Conservation (phyloP, 2,888 invertebrate species). For the Belgica antarctica region DNA sequence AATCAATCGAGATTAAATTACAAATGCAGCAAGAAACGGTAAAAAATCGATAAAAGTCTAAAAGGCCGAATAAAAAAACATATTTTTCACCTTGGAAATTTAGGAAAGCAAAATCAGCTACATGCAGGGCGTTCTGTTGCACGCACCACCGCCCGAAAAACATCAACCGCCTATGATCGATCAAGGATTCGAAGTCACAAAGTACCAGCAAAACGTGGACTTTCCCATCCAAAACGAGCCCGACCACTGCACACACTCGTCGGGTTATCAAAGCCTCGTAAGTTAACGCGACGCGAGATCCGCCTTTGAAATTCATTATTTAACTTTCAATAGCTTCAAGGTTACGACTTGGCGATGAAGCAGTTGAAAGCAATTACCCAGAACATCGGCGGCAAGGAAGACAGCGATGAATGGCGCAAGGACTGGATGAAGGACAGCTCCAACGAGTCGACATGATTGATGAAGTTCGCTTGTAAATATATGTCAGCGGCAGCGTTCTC, state of each 20-base stretch:
- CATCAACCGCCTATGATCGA: slow-evolving; percentile 79
- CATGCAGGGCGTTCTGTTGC: slow-evolving; percentile 97
- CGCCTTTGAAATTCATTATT: neutral
- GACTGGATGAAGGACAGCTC: slow-evolving; percentile 35
- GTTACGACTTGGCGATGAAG: slow-evolving; percentile 27
- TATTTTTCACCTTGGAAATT: slow-evolving; percentile 61
- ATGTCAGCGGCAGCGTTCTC: too few relatives aligned
- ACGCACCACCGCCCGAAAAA: slow-evolving; percentile 89
- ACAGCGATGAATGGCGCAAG: slow-evolving; percentile 36
- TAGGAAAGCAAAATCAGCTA: slow-evolving; percentile 62
- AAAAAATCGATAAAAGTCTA: slow-evolving; percentile 51
- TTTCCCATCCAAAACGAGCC: slow-evolving; percentile 94
- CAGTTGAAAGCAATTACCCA: neutral
- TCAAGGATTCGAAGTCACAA: slow-evolving; percentile 73
- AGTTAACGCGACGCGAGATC: too few relatives aligned
- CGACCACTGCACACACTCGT: slow-evolving; percentile 77
- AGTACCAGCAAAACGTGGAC: slow-evolving; percentile 97
- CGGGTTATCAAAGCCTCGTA: slow-evolving; percentile 94
- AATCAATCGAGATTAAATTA: slow-evolving; percentile 93
- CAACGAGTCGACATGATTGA: too few relatives aligned
- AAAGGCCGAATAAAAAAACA: neutral
- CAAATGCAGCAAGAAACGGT: slow-evolving; percentile 98
- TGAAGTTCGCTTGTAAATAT: too few relatives aligned
- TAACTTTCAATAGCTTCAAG: slow-evolving; percentile 29
- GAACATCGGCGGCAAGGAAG: too few relatives aligned